Evolutionary conservation across 2,797 vertebrate species (phyloP), one percentile per base, ranked within the genome.

Genomic region (Trematomus bernacchii): DNA sequence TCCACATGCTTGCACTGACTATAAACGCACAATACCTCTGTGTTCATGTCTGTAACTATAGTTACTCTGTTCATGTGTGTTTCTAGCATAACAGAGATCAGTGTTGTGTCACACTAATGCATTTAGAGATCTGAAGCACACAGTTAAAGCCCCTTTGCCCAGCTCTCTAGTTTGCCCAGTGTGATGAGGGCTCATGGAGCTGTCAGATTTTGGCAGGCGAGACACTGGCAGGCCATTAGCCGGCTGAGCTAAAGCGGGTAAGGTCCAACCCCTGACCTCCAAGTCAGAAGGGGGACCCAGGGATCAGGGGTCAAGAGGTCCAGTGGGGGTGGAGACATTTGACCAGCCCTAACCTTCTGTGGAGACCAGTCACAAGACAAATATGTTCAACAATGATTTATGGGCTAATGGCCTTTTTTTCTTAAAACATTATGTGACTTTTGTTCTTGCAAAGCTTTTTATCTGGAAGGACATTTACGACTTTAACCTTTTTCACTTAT

Each of bases 171-270:
- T 67, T 85, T 67, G 72, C 77, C 67, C 80, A 72, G 68, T 72
- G 83, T 82, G 86, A 79, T 82, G 66, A 77, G 85, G 78, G 18
- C 80, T 86, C 67, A 80, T 80, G 64, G 89, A 91, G 86, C 89
- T 88, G 92, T 94, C 90, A 93, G 54, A 73, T 58, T 84, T 73
- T 82, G 84, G 91, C 85, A 91, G 77, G 77, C 86, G 55, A 84
- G 91, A 90, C 91, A 91, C 85, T 86, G 85, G 85, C 87, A 89
- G 85, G 85, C 87, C 89, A 93, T 94, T 93, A 94, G 87, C 74
- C 73, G 3, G 15, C 82, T 84, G 85, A 88, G 85, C 87, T 77
- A 74, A 89, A 90, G 87, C 59, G 70, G 77, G 69, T 14, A 21
- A 77, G 91, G 89, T 93, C 91, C 91, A 83, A 87, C 66, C 73